A percentile compares a stretch with the other conserved stretches of the same genome.
Evolutionary conservation across 2,888 invertebrate species (phyloP).

Genomic region (Lapara coniferarum): DNA sequence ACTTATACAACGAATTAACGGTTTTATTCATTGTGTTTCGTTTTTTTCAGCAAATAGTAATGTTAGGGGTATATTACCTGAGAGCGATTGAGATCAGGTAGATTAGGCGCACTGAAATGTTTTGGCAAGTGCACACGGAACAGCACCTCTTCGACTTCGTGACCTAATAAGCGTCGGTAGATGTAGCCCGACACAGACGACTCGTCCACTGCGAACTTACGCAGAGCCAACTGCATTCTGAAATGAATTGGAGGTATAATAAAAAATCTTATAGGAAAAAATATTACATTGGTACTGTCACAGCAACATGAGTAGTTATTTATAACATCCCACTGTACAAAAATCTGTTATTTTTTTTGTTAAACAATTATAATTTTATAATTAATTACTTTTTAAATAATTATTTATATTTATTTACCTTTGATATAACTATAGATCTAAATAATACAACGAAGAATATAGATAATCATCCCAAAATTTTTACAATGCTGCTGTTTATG

Average conservation of each 20-base stretch:
- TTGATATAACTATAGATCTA: no score
- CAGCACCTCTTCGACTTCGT: conserved; percentile 96
- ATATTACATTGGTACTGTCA: no score
- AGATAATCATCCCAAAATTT: no score
- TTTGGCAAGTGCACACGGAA: conserved; percentile 97
- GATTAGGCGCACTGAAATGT: conserved; percentile 97
- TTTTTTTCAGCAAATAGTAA: neutral
- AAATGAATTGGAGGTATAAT: conserved; percentile 34
- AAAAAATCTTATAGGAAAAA: neutral
- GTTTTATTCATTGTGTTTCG: neutral
- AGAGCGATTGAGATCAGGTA: conserved; percentile 98
- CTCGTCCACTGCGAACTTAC: conserved; percentile 98
- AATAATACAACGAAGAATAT: no score
- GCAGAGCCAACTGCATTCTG: conserved; percentile 97
- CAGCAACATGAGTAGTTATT: no score
- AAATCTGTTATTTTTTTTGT: no score
- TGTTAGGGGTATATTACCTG: conserved; percentile 82
- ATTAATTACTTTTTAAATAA: no score
- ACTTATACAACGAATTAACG: no score
- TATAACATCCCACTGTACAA: no score
- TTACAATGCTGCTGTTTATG: no score
- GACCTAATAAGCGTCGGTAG: conserved; percentile 97
- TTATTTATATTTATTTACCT: no score
- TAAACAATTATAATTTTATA: no score
- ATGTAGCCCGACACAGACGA: conserved; percentile 98